phyloP scores from a whole-genome alignment of 2,113 vertebrate species.

The Alligator sinensis region DNA sequence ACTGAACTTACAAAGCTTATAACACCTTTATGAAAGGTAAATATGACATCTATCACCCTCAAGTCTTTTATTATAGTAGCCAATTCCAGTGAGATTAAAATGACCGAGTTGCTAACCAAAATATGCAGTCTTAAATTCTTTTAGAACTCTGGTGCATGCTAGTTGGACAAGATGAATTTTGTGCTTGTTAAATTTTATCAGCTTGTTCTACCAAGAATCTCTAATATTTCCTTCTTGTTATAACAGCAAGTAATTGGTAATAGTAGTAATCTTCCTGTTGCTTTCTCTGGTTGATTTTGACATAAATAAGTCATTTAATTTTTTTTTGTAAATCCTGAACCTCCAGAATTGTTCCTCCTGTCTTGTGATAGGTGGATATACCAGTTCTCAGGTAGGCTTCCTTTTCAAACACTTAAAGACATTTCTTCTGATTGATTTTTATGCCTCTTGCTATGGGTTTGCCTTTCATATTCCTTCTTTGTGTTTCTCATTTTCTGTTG shows the following conservation, averaged over 20 bases:
- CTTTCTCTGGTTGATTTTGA: neutral
- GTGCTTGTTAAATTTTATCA: neutral
- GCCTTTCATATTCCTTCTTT: neutral
- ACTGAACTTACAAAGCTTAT: neutral
- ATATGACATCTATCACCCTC: neutral
- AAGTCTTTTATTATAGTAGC: neutral
- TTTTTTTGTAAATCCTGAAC: neutral
- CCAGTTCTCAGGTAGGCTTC: neutral
- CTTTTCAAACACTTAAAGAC: neutral
- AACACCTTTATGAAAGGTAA: neutral
- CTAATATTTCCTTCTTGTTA: neutral
- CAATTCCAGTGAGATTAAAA: neutral
- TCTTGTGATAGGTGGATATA: neutral
- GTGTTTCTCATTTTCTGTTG: neutral
- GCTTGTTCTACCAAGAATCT: neutral
- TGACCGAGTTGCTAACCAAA: neutral
- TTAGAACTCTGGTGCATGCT: rapidly evolving
- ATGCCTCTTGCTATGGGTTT: neutral
- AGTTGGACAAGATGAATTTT: neutral
- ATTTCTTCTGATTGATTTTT: neutral
- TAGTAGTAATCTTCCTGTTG: neutral
- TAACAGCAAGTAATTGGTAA: neutral
- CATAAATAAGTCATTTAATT: neutral
- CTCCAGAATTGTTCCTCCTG: neutral
- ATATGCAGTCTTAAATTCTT: neutral